Conservation (phyloP, 2,797 vertebrate species). For the Chaunax sp. region DNA sequence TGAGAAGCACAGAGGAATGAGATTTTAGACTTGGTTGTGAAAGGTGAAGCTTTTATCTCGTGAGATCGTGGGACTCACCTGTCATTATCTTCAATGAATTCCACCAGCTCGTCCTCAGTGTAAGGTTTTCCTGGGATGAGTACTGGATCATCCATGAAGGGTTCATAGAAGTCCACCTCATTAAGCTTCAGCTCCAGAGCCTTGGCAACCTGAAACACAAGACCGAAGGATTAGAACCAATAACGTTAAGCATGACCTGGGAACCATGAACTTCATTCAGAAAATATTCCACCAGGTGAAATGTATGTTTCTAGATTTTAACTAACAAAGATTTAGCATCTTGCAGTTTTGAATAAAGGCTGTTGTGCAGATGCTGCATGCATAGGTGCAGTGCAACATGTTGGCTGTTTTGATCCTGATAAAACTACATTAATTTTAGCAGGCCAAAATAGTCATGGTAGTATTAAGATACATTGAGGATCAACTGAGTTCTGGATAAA, state of each 20-base stretch:
- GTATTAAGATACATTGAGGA: too few relatives aligned
- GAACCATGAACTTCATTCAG: not conserved
- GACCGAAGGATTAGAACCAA: slow-evolving; percentile 14
- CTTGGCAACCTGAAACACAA: slow-evolving; percentile 84
- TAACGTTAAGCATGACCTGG: not conserved
- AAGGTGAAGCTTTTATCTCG: not conserved
- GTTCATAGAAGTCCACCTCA: slow-evolving; percentile 93
- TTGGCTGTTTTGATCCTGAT: not conserved
- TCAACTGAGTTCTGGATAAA: too few relatives aligned
- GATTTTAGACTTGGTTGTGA: not conserved
- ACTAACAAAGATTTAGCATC: too few relatives aligned
- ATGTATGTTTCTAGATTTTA: too few relatives aligned
- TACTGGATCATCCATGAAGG: slow-evolving; percentile 89
- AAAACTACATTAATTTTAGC: too few relatives aligned
- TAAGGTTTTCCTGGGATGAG: slow-evolving; percentile 92
- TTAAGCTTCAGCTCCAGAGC: slow-evolving; percentile 89
- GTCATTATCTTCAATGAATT: slow-evolving; percentile 88
- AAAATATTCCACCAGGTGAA: too few relatives aligned
- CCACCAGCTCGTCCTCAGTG: slow-evolving; percentile 89
- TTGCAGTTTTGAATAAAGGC: not conserved
- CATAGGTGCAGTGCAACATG: too few relatives aligned
- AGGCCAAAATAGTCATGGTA: too few relatives aligned
- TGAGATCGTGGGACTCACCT: slow-evolving; percentile 72
- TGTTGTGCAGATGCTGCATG: not conserved
- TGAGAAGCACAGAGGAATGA: slow-evolving; percentile 48